A percentile compares a stretch with the other conserved stretches of the same genome.
Evolutionary conservation across 92 coral and sea anemone genomes (phyloP).

Genomic region (Actinernus sp.): DNA sequence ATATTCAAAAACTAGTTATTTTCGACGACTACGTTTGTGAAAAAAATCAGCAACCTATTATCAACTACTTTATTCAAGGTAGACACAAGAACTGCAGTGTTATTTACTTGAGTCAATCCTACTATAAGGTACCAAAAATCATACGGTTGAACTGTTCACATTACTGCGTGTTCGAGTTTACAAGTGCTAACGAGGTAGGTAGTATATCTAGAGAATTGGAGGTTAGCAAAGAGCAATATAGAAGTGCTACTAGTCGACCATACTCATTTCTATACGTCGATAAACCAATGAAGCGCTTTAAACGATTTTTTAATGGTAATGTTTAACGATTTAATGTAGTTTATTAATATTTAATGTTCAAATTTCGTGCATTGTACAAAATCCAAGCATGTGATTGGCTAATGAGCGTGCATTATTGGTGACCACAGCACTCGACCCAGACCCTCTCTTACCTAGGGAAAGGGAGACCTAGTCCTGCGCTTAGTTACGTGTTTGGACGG

Average conservation of each 20-base stretch:
- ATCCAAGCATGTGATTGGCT: too few relatives aligned
- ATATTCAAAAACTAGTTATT: too few relatives aligned
- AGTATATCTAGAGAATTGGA: background rate
- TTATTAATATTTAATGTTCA: too few relatives aligned
- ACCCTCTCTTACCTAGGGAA: too few relatives aligned
- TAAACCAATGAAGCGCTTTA: background rate
- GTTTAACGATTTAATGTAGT: too few relatives aligned
- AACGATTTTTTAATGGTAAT: background rate
- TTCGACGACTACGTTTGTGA: slow-evolving; percentile 37
- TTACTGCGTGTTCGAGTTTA: slow-evolving; percentile 49
- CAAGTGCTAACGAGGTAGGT: background rate
- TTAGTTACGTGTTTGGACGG: too few relatives aligned
- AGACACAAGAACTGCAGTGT: slow-evolving; percentile 26
- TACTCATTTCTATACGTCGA: background rate
- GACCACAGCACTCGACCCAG: too few relatives aligned
- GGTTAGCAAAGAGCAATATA: background rate
- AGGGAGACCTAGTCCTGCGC: too few relatives aligned
- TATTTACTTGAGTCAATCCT: slow-evolving; percentile 8
- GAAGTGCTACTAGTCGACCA: background rate
- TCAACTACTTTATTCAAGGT: slow-evolving; percentile 11
- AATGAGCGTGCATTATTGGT: too few relatives aligned
- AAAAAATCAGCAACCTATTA: slow-evolving; percentile 5
- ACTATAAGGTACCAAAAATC: slow-evolving; percentile 1
- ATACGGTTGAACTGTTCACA: slow-evolving; percentile 8
- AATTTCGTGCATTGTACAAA: too few relatives aligned